Percentiles rank a stretch among this genome's conserved stretches.
These are phyloP conservation scores for Thereva nobilitata DNA, from an alignment of 2,888 invertebrate genomes.

Conservation along the genomic window DNA sequence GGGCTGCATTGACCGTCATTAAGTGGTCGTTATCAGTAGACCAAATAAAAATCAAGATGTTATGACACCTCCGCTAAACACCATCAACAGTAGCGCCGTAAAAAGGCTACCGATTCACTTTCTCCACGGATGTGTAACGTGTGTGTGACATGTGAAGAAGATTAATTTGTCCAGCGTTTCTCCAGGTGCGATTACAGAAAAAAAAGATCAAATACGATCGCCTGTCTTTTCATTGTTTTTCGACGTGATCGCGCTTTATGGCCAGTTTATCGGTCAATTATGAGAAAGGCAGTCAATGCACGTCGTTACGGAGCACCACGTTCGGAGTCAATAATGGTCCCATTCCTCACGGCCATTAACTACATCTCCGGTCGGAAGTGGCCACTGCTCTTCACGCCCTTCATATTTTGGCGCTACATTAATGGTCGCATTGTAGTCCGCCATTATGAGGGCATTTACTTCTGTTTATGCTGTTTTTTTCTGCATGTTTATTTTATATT, in stretches of 20 bases:
- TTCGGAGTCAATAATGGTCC: too few species aligned
- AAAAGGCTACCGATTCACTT: constrained; percentile 4
- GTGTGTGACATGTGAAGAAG: not conserved
- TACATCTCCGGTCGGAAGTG: not conserved
- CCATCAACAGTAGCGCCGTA: not conserved
- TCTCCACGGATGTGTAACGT: constrained; percentile 1
- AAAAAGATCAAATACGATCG: constrained; percentile 1
- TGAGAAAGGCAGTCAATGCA: constrained; percentile 2
- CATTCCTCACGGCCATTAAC: not conserved
- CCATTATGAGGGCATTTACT: too few species aligned
- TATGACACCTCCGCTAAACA: not conserved
- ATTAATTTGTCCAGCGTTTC: not conserved
- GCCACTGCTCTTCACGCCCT: not conserved
- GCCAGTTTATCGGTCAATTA: not conserved
- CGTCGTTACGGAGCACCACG: not conserved
- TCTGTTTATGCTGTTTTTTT: too few species aligned
- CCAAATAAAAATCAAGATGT: not conserved
- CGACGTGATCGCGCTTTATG: not conserved
- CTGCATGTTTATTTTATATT: too few species aligned
- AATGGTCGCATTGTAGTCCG: too few species aligned
- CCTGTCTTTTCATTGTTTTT: constrained; percentile 1
- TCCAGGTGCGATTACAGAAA: not conserved
- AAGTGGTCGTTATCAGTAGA: constrained; percentile 1
- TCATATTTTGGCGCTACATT: not conserved
- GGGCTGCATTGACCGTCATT: not conserved